Conservation (phyloP, 2,113 vertebrate species). For the Cervus canadensis region DNA sequence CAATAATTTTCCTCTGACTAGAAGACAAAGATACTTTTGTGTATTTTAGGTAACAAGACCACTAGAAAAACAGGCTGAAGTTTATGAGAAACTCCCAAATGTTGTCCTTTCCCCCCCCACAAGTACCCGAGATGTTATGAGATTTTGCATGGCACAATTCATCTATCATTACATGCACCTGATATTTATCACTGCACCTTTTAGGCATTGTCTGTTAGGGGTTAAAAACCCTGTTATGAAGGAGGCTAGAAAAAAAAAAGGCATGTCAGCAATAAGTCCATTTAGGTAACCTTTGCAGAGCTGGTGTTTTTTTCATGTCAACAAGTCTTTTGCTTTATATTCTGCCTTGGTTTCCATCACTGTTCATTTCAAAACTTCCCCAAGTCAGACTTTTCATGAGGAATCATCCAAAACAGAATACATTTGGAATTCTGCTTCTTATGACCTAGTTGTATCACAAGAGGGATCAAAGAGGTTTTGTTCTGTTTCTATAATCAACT, state of each 20-base stretch:
- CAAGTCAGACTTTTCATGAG: constrained; percentile 8
- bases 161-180: neutral
- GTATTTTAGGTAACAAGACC: neutral
- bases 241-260: neutral
- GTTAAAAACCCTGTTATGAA: neutral
- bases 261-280: neutral
- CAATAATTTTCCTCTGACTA: neutral
- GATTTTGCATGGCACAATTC: neutral
- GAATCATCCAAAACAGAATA: constrained; percentile 14
- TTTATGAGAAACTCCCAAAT: neutral
- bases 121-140: neutral
- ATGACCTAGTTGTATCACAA: constrained; percentile 43
- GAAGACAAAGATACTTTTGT: neutral
- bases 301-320: neutral
- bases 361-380: constrained; percentile 28
- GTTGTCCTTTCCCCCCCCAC: neutral
- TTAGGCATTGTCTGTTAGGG: neutral
- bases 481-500: constrained; percentile 68
- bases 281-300: neutral
- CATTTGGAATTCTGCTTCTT: constrained; percentile 57
- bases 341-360: constrained; percentile 19
- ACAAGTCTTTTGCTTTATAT: constrained; percentile 34
- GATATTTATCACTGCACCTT: neutral
- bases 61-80: neutral
- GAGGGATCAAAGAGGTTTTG: constrained; percentile 67